Conservation (phyloP, 35 echinoderm and acorn worm genomes). For the Lytechinus variegatus region DNA sequence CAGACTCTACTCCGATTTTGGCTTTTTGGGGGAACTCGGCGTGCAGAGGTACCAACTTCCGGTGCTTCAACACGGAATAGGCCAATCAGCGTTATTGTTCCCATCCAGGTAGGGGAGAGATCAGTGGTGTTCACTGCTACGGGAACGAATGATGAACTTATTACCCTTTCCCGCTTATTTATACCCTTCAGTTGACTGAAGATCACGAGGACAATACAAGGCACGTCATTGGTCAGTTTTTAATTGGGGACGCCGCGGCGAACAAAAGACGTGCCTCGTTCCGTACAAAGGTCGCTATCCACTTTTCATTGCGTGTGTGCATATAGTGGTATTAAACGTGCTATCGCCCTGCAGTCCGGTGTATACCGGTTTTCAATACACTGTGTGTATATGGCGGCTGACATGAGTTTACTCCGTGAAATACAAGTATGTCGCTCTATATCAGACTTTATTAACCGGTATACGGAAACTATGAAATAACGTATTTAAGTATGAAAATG, state of each 20-base stretch:
- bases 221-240: neutral
- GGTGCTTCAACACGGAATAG: too few relatives aligned
- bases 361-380: neutral
- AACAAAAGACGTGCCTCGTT: neutral
- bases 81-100: too few relatives aligned
- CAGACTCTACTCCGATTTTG: too few relatives aligned
- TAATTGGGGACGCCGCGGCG: neutral
- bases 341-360: neutral
- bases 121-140: too few relatives aligned
- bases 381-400: neutral
- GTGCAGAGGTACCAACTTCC: too few relatives aligned
- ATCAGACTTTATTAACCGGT: too few relatives aligned
- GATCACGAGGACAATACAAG: neutral
- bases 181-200: neutral
- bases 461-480: too few relatives aligned
- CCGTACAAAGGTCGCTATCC: neutral
- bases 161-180: neutral
- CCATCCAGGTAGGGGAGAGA: too few relatives aligned
- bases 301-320: neutral
- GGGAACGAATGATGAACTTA: neutral
- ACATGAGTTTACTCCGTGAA: neutral
- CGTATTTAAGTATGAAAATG: too few relatives aligned
- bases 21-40: too few relatives aligned
- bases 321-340: neutral
- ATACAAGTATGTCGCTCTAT: too few relatives aligned